A percentile compares a stretch with the other conserved stretches of the same genome.
phyloP scores from a whole-genome alignment of 1,140 invertebrate genomes.

The Diabrotica undecimpunctata region DNA sequence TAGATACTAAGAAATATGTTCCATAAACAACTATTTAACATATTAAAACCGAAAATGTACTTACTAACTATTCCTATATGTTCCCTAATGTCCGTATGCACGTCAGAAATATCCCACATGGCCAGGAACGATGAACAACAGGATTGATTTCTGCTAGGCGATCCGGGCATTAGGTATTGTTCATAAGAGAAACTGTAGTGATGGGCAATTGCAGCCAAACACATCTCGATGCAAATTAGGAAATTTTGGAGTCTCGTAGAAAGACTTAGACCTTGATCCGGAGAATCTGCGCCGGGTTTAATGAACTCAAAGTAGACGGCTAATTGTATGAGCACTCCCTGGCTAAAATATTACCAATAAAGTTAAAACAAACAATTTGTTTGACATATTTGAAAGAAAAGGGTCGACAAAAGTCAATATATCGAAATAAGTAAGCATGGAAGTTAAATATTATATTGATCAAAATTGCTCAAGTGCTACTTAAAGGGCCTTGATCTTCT shows the following conservation, averaged over 20 bases:
- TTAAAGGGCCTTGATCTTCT: too few species aligned
- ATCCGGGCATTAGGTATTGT: slow-evolving; percentile 65
- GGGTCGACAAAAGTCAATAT: too few species aligned
- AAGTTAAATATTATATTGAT: too few species aligned
- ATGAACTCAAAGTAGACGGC: slow-evolving; percentile 77
- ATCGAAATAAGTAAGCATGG: too few species aligned
- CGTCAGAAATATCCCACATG: slow-evolving; percentile 95
- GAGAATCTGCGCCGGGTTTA: slow-evolving; percentile 63
- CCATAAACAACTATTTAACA: too few species aligned
- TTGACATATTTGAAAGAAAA: too few species aligned
- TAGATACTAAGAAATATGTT: too few species aligned
- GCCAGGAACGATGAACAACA: slow-evolving; percentile 65
- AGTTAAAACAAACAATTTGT: too few species aligned
- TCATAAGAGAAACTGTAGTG: slow-evolving; percentile 92
- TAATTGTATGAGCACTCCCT: slow-evolving; percentile 85
- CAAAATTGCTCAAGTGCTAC: too few species aligned
- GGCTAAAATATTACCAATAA: slow-evolving; percentile 56
- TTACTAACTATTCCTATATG: slow-evolving; percentile 83
- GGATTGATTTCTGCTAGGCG: slow-evolving; percentile 46
- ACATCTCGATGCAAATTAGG: slow-evolving; percentile 97
- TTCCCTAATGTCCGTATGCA: slow-evolving; percentile 86
- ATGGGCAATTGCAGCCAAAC: slow-evolving; percentile 90
- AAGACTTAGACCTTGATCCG: slow-evolving; percentile 64
- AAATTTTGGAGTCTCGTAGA: slow-evolving; percentile 78
- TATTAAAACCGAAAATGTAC: too few species aligned